Evolutionary conservation across 2,113 vertebrate genomes (phyloP), one percentile per base, ranked within the genome.

Genomic region (Zosterops japonicus): DNA sequence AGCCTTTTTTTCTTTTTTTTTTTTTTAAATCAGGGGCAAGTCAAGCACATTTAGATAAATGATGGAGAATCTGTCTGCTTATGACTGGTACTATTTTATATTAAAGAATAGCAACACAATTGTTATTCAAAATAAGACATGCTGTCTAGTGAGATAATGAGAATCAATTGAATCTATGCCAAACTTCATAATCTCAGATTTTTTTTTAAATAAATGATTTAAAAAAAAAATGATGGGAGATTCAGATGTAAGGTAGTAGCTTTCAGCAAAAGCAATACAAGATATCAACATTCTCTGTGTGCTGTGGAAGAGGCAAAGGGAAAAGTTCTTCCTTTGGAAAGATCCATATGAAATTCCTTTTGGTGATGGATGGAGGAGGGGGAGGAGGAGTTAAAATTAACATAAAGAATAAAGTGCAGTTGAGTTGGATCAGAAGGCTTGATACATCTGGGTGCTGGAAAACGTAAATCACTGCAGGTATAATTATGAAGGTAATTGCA

Each of bases 401-500:
- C 92, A 86, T 92, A 82, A 94, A 52, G 87, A 88, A 89, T 91
- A 94, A 93, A 92, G 36, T 96, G 35, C 94, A 97, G 19, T 97
- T 97, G 94, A 79, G 78, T 97, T 93, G 95, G 96, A 97, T 96
- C 85, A 90, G 88, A 96, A 92, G 92, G 96, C 97, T 96, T 91
- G 89, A 74, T 93, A 69, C 96, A 97, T 97, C 96, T 97, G 95
- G 90, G 91, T 97, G 79, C 11, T 93, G 81, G 96, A 94, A 97
- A 97, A 97, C 91, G 75, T 84, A 95, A 97, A 93, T 95, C 93
- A 61, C 94, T 97, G 96, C 97, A 98, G 97, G 97, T 98, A 87
- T 98, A 98, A 98, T 98, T 98, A 97, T 78, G 95, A 91, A 97
- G 90, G 95, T 97, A 98, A 98, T 98, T 98, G 93, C 96, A 97